Base-by-base conservation (phyloP, 1,140 invertebrate species). In the Polypedilum pembai region DNA sequence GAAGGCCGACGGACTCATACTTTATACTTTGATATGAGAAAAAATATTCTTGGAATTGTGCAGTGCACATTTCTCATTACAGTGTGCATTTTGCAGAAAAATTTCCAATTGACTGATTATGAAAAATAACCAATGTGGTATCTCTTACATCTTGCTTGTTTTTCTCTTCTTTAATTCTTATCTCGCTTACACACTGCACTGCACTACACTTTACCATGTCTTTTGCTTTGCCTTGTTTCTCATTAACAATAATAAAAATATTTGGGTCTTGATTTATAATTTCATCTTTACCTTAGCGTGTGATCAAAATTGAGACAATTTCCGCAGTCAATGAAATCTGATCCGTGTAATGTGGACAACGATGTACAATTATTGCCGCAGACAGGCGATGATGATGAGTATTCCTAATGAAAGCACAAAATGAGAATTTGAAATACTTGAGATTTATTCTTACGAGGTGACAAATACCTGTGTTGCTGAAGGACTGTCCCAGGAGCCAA, bases 401-500 rank as follows among this genome's bases (percentile, higher is more conserved):
- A 82, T 78, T 82, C 81, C 81, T 82, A 40, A 41, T 74, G 18
- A 10, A 5, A 73, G 18, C 20, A 73, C 21, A 40, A 40, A 41
- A 40, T 18, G 15, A 7, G n/a, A n/a, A n/a, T n/a, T 73, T 40
- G 10, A 1, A 40, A 72, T 24, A 1, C n/a, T 18, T 15, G n/a
- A 73, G 15, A 73, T n/a, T 17, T 33, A n/a, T n/a, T 8, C 24
- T 41, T 7, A 73, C n/a, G 3, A 7, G 24, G 21, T 73, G 73
- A 73, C 40, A 73, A 73, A n/a, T 74, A 82, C 81, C 81, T 82
- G 81, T 21, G 17, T 20, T 20, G 45, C 15, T 74, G 81, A 81
- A 78, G 81, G 82, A 78, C 81, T 81, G 77, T 82, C 77, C 75
- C 80, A 80, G 78, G 81, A 73, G 75, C 81, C 81, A 75, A 82